Conservation (phyloP, 2,797 vertebrate species). For the Podarcis lilfordi region DNA sequence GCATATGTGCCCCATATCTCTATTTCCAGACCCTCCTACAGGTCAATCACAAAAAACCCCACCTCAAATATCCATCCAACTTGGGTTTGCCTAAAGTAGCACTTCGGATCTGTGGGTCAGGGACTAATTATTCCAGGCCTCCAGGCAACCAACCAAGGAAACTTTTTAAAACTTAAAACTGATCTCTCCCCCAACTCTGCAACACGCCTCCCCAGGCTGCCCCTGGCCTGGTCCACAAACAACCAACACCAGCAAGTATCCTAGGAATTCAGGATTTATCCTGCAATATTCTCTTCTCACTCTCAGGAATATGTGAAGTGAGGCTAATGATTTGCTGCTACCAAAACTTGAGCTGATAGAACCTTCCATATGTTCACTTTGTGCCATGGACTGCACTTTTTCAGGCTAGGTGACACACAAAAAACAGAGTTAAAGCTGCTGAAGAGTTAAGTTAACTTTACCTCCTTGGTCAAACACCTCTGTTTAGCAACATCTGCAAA, state of each 20-base stretch:
- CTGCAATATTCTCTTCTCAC: not conserved
- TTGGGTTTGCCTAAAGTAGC: too few relatives aligned
- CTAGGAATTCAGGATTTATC: not conserved
- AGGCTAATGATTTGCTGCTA: not conserved
- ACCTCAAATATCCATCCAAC: too few relatives aligned
- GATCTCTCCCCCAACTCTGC: accelerated
- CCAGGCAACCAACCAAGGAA: not conserved
- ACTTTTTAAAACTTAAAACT: not conserved
- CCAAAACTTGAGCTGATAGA: not conserved
- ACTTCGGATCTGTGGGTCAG: not conserved
- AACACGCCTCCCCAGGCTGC: not conserved
- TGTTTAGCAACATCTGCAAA: not conserved
- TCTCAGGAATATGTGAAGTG: not conserved
- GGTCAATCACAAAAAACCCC: too few relatives aligned
- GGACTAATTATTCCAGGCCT: not conserved
- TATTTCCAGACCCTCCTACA: too few relatives aligned
- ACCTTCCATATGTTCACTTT: not conserved
- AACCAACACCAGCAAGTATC: not conserved
- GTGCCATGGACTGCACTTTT: not conserved
- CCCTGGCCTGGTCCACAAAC: not conserved
- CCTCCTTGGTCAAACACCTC: not conserved
- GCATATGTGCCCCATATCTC: too few relatives aligned
- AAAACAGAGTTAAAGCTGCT: too few relatives aligned
- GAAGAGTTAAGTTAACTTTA: not conserved
- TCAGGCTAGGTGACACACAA: not conserved